Evolutionary conservation across 1,140 invertebrate species (phyloP).

Genomic region (Microplitis demolitor): DNA sequence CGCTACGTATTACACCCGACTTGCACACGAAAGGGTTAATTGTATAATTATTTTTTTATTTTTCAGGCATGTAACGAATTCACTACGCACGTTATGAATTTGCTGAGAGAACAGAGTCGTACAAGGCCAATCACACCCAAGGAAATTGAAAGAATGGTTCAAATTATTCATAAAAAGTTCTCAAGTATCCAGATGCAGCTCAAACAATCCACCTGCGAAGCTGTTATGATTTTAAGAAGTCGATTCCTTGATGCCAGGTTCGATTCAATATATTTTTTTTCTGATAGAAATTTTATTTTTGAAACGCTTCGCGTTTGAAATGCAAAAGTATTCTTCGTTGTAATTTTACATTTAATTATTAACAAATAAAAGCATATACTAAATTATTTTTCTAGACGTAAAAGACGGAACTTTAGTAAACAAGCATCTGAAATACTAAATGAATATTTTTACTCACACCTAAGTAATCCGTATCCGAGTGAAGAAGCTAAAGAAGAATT

Average conservation of each 20-base stretch:
- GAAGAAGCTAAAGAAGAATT: constrained; percentile 99
- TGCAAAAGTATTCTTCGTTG: too few relatives aligned
- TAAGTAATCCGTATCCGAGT: constrained; percentile 99
- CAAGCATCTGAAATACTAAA: constrained; percentile 99
- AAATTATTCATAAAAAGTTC: constrained; percentile 99
- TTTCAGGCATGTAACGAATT: constrained; percentile 98
- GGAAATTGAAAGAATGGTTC: constrained; percentile 99
- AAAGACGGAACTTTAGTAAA: constrained; percentile 99
- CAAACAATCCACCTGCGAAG: constrained; percentile 99
- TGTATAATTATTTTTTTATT: constrained; percentile 18
- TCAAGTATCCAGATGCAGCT: constrained; percentile 99
- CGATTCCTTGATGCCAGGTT: constrained; percentile 93
- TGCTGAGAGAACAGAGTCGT: constrained; percentile 95
- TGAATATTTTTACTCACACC: constrained; percentile 99
- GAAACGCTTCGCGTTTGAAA: too few relatives aligned
- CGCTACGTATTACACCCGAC: too few relatives aligned
- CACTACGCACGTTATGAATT: constrained; percentile 98
- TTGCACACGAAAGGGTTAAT: background rate
- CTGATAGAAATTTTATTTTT: too few relatives aligned
- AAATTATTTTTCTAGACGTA: constrained; percentile 71
- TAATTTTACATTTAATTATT: constrained; percentile 1
- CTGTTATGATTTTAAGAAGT: constrained; percentile 98
- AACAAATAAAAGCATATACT: background rate
- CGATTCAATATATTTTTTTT: constrained; percentile 8
- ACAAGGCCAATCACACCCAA: constrained; percentile 92